Base-by-base conservation (phyloP, 2,113 vertebrate species). In the Panthera uncia region DNA sequence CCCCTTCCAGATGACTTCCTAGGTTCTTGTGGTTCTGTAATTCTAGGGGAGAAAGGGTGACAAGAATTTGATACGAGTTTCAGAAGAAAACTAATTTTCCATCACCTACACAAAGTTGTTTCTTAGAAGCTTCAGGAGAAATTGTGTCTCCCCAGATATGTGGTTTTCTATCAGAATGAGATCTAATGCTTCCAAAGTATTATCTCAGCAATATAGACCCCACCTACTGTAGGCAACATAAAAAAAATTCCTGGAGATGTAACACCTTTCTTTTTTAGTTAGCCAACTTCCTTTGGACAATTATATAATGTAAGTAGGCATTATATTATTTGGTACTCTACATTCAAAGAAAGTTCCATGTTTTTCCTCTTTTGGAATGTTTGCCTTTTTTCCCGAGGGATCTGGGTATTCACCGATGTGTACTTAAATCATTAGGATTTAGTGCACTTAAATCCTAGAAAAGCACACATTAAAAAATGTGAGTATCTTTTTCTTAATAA, bases 401-500 rank as follows among this genome's bases (percentile, higher is more conserved):
- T 82, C 7, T n/a, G 45, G 18, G 13, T 63, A 68, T 83, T 87
- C 38, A 78, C 15, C 25, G 38, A 76, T 74, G 31, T 78, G 4
- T 45, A 45, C 7, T 45, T 45, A 45, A 45, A 45, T 45, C 45
- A 45, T 45, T 45, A 45, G 45, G 45, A 45, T 65, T 96, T 76
- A 76, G 11, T 69, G 23, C 68, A 45, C 16, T 92, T 80, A 87
- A 95, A 79, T 95, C 78, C 45, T 89, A 95, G 78, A 66, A 92
- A 74, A 95, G 23, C 18, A 65, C 36, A 73, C 55, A 86, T 86
- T 50, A 27, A 89, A 91, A 96, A 95, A 78, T 82, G 29, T 84
- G 66, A 76, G 9, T 63, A 86, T 91, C 7, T 90, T 92, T 84
- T 85, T 83, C n/a, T 89, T 18, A 45, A 45, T 78, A 66, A 76